Evolutionary conservation across 2,113 vertebrate genomes (phyloP), one percentile per base, ranked within the genome.

Genomic region (Nematolebias whitei): DNA sequence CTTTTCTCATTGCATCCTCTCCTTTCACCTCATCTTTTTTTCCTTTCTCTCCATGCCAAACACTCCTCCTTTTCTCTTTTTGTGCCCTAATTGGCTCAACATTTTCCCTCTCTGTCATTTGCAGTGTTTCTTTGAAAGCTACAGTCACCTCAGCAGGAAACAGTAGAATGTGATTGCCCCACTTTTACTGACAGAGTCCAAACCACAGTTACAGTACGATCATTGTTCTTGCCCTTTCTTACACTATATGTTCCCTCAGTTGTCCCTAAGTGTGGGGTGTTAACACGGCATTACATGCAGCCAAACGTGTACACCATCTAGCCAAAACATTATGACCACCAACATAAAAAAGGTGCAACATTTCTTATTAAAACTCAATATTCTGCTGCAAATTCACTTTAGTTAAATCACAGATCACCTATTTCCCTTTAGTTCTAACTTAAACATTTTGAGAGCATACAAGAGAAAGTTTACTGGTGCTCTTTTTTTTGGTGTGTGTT

Each of bases 61-160:
- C 71, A 69, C 79, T 61, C 68, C 60, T 54, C 18, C 20, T 60
- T 67, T 71, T 70, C 58, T 62, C 74, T 73, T 68, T 79, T 72
- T 63, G 74, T 61, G 68, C 62, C 82, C 84, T 90, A 92, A 90
- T 89, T 89, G 89, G 82, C 82, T 63, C 54, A 59, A 50, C 83
- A 84, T 78, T 77, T 68, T 74, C 64, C 57, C 70, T 65, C 63
- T 58, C 65, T 80, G 84, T 90, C 83, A 85, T 89, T 79, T 75
- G 74, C 78, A 71, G 68, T 79, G 76, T 80, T 76, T 64, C 75
- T 81, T 82, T 85, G 83, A 85, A 89, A 83, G 84, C 79, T 73
- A 56, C 70, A 82, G 86, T 85, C 66, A 76, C 53, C 82, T 40
- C 87, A 89, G 87, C 72, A 72, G 86, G 80, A 71, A 70, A 72